These are phyloP conservation scores for Tychaedon coryphoeus DNA, from an alignment of 2,113 vertebrate genomes.

Conservation along the genomic window DNA sequence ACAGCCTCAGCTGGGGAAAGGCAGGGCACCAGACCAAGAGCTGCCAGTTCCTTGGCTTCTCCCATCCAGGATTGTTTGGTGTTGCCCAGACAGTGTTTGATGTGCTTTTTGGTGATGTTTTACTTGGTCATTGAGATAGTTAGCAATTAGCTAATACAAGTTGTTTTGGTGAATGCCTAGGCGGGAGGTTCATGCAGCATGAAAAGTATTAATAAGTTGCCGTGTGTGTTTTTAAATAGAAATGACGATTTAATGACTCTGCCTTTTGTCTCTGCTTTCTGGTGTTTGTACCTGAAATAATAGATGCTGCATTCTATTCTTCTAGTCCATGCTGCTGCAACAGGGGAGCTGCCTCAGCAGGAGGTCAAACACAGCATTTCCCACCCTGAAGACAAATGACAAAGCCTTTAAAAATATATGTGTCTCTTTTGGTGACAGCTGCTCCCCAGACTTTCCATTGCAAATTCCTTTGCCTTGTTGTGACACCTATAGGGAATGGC, in stretches of 20 bases:
- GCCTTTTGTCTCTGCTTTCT: not conserved
- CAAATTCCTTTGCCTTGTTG: not conserved
- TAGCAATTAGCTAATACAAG: not conserved
- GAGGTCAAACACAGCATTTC: not conserved
- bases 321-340: not conserved
- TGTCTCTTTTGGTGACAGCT: conserved; percentile 13
- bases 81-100: not conserved
- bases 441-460: not conserved
- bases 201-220: not conserved
- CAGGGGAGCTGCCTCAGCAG: conserved; percentile 2
- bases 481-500: not conserved
- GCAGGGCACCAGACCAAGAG: not conserved
- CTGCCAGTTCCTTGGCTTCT: not conserved
- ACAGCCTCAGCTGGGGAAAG: not conserved
- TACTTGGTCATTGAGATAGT: not conserved
- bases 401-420: conserved; percentile 9
- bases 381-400: conserved; percentile 23
- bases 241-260: not conserved
- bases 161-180: not conserved
- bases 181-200: not conserved
- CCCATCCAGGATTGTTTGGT: not conserved
- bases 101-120: not conserved
- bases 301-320: conserved; percentile 2
- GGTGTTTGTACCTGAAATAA: conserved; percentile 16
- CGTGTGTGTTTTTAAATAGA: not conserved